These are phyloP conservation scores for Chaenocephalus aceratus DNA, from an alignment of 2,113 vertebrate genomes.

Conservation along the genomic window DNA sequence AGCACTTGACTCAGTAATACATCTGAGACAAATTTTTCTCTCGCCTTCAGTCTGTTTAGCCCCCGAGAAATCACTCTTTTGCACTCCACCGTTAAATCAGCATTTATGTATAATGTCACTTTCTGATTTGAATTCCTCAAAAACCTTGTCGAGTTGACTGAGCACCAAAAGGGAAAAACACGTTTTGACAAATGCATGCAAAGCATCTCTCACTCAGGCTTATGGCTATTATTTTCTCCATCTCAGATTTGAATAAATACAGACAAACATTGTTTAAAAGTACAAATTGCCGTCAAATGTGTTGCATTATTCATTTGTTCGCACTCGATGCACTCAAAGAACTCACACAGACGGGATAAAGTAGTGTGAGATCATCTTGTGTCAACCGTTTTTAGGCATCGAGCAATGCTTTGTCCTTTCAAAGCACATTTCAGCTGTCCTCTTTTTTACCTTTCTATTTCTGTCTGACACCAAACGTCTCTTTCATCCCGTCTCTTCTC, in stretches of 20 bases:
- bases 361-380: constrained; percentile 23
- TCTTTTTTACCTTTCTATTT: constrained; percentile 53
- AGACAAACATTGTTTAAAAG: constrained; percentile 8
- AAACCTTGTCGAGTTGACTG: constrained; percentile 12
- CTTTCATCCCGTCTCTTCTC: constrained; percentile 55
- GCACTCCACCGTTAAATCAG: background rate
- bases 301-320: constrained; percentile 29
- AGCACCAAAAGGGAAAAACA: background rate
- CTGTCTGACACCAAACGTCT: constrained; percentile 29
- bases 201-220: constrained; percentile 1
- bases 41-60: constrained; percentile 37
- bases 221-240: constrained; percentile 19
- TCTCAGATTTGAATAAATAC: constrained; percentile 4
- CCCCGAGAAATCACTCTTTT: background rate
- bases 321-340: constrained; percentile 4
- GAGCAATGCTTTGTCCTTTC: constrained; percentile 36
- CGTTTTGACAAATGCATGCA: background rate
- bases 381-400: constrained; percentile 26
- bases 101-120: background rate
- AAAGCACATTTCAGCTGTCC: constrained; percentile 38
- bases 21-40: constrained; percentile 29
- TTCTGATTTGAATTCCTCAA: constrained; percentile 28
- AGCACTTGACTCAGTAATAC: constrained; percentile 57
- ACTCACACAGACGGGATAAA: constrained; percentile 12
- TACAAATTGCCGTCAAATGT: constrained; percentile 23